Base-by-base conservation (phyloP, 2,888 invertebrate species). In the Tholera decimalis region DNA sequence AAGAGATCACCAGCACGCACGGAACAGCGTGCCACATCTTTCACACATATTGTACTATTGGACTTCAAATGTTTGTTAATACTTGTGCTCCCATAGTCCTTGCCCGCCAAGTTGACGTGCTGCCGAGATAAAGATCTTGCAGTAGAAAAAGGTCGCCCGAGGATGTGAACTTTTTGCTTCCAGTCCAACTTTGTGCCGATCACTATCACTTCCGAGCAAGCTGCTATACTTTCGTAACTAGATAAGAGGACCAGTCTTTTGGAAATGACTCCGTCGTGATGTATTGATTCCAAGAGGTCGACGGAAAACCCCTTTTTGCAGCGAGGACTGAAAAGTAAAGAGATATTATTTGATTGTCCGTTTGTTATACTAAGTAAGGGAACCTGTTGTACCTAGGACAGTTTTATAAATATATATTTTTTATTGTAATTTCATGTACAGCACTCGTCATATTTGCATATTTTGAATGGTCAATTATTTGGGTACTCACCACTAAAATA, bases 231-330 rank as follows among this genome's bases (percentile, higher is more conserved):
- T 66, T 90, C 90, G 53, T 85, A 85, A 30, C 88, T 91, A 2
- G 88, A 88, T 62, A 95, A 65, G 7, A 94, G 79, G 2, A 91
- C 91, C 39, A 95, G 76, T 28, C 85, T 89, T 53, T 89, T 90
- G 1, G 90, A 89, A 20, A 88, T 64, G 0, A 86, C 83, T 3
- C 90, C 91, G 2, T 90, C 88, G 58, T 92, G 91, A 9, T 82
- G 77, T 41, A 93, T 80, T 1, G 84, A 73, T 54, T 92, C 89
- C 11, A 88, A 82, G 3, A 82, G 68, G 49, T 92, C 88, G 13
- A 93, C 85, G 0, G 90, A 47, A 68, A 93, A 93, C 9, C 92
- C 91, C 85, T 92, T 94, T 79, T 90, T 93, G 84, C 95, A 95
- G 44, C 85, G 83, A 20, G 89, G 91, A 22, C 95, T 95, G 87